Evolutionary conservation across 2,797 vertebrate species (phyloP).

Genomic region (Chelidonichthys spinosus): DNA sequence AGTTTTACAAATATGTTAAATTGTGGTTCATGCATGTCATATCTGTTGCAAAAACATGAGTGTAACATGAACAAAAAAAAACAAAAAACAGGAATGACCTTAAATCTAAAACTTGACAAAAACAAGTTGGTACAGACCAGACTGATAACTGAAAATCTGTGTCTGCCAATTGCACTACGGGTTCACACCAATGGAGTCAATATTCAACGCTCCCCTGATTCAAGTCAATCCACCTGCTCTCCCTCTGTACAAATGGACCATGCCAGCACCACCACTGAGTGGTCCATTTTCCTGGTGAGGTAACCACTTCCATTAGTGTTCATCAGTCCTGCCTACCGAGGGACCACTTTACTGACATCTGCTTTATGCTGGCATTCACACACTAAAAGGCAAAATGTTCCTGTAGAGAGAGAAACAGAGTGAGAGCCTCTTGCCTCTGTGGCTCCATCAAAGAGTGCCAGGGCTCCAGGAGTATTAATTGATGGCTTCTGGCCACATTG

Average conservation of each 20-base stretch:
- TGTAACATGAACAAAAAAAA: neutral
- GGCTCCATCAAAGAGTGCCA: constrained; percentile 57
- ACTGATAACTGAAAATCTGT: neutral
- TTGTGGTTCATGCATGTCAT: neutral
- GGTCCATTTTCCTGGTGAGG: constrained; percentile 82
- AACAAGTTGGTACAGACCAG: neutral
- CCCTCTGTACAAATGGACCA: constrained; percentile 49
- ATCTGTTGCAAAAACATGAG: neutral
- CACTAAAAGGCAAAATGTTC: constrained; percentile 76
- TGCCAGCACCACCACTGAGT: constrained; percentile 50
- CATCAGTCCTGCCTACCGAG: constrained; percentile 77
- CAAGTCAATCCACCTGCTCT: constrained; percentile 41
- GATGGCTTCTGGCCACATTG: constrained; percentile 73
- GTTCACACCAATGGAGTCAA: constrained; percentile 43
- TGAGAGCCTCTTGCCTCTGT: constrained; percentile 38
- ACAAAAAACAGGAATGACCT: neutral
- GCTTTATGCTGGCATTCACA: constrained; percentile 71
- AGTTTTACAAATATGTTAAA: neutral
- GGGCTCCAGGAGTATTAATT: constrained; percentile 70
- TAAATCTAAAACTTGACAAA: constrained; percentile 3
- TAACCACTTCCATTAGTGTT: constrained; percentile 86
- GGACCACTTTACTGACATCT: constrained; percentile 84
- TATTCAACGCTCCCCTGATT: constrained; percentile 28
- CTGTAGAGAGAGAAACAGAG: constrained; percentile 50
- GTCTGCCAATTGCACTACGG: constrained; percentile 10